Base-by-base conservation (phyloP, 2,113 vertebrate genomes). In the Myiozetetes cayanensis region DNA sequence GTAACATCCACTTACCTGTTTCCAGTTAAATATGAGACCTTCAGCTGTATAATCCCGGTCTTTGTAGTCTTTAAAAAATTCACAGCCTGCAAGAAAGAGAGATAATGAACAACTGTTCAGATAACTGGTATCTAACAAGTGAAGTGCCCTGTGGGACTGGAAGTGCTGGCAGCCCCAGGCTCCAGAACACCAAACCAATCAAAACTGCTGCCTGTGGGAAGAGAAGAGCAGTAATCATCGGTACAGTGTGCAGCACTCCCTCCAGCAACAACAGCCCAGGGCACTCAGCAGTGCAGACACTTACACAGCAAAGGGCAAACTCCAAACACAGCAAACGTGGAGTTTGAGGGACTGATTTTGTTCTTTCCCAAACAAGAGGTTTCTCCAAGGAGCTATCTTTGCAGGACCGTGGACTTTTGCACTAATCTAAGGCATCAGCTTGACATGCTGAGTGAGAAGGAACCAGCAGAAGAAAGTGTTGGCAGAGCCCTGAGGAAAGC, bases 31-130 rank as follows among this genome's bases (percentile, higher is more conserved):
- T 87, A 99, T 98, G 78, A 99, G 99, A 78, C 99, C 99, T 96
- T 99, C 99, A 7, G 99, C 99, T 70, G 98, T 98, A 96, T 99
- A 99, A 98, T 99, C 99, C 65, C 99, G 97, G 79, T 99, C 99
- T 97, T 99, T 99, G 97, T 99, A 99, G 87, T 99, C 99, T 94
- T 99, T 99, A 98, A 99, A 99, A 98, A 99, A 99, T 97, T 99
- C 99, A 98, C 99, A 99, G 77, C 99, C 99, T 99, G 89, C 77
- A 98, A 98, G 94, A 96, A 85, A 68, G 88, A 89, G 84, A 85
- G 56, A 91, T 63, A 79, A 95, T n/a, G 55, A 95, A 80, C 75
- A 80, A 95, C 22, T 0, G 2, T 41, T 93, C 50, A 66, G 49
- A 67, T 53, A 80, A 80, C 67, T 56, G 76, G n/a, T 73, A 61